phyloP scores from a whole-genome alignment of 1,140 invertebrate genomes.

The Zaprionus lachaisei region DNA sequence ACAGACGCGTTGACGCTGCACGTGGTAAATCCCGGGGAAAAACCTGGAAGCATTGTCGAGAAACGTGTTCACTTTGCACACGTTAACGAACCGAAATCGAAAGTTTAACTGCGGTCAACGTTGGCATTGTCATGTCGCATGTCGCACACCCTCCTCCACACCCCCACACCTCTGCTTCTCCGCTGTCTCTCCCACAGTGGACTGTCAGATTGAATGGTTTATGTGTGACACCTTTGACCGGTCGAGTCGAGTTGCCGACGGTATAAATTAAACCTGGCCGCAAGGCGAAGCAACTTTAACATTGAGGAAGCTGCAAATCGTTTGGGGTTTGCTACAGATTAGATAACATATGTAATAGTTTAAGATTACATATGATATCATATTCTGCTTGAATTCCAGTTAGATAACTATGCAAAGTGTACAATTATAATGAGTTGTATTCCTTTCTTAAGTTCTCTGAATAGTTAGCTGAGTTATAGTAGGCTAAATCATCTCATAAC shows the following conservation, averaged over 20 bases:
- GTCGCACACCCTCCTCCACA: conserved; percentile 8
- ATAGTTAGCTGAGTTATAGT: neutral
- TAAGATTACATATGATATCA: neutral
- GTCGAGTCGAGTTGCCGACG: conserved; percentile 59
- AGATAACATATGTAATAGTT: neutral
- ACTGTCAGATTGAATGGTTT: conserved; percentile 81
- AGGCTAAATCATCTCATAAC: neutral
- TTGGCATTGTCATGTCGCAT: conserved; percentile 49
- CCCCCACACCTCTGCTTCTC: neutral
- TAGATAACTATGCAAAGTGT: no score
- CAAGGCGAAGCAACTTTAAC: conserved; percentile 32
- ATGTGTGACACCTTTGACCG: conserved; percentile 80
- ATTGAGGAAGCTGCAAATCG: neutral
- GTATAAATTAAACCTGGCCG: conserved; percentile 69
- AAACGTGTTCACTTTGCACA: conserved; percentile 74
- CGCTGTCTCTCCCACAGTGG: conserved; percentile 37
- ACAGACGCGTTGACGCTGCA: conserved; percentile 2
- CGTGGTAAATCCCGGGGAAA: conserved; percentile 43
- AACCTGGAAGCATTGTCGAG: conserved; percentile 32
- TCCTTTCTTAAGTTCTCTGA: neutral
- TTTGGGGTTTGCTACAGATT: neutral
- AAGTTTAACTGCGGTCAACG: conserved; percentile 73
- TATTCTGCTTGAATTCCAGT: neutral
- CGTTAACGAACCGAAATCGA: conserved; percentile 81
- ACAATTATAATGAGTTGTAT: neutral